Evolutionary conservation across 2,797 vertebrate genomes (phyloP).

Genomic region (Rhabdophis nuchalis): DNA sequence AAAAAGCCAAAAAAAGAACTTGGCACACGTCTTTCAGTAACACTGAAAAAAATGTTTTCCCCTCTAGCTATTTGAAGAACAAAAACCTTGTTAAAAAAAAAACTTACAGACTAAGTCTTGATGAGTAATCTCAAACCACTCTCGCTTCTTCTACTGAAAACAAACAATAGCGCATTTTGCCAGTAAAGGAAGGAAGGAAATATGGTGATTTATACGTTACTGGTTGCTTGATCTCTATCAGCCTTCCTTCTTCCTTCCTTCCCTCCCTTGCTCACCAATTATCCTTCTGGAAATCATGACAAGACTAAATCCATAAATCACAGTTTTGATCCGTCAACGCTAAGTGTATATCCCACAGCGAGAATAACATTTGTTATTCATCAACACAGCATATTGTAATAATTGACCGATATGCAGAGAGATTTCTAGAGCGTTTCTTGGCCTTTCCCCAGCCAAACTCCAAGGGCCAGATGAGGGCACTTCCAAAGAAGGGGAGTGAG

Average conservation of each 20-base stretch:
- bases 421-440: not conserved
- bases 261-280: slow-evolving; percentile 22
- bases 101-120: slow-evolving; percentile 42
- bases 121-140: slow-evolving; percentile 38
- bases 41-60: slow-evolving; percentile 28
- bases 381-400: not conserved
- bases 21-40: slow-evolving; percentile 33
- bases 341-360: slow-evolving; percentile 11
- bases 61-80: slow-evolving; percentile 11
- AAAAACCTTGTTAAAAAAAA: not conserved
- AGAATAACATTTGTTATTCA: not conserved
- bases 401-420: not conserved
- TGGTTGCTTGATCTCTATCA: slow-evolving; percentile 28
- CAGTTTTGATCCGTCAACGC: not conserved
- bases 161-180: slow-evolving; percentile 2
- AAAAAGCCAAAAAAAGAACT: slow-evolving; percentile 44
- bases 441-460: not conserved
- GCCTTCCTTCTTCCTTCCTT: slow-evolving; percentile 6
- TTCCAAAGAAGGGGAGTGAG: not conserved
- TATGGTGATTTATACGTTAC: slow-evolving; percentile 31
- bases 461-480: not conserved
- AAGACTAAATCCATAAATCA: slow-evolving; percentile 17
- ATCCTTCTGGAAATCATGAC: slow-evolving; percentile 24
- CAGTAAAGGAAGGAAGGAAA: slow-evolving; percentile 8
- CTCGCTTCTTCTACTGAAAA: slow-evolving; percentile 33